These are phyloP conservation scores for Polylopha cassiicola DNA, from an alignment of 2,888 invertebrate species.

Conservation along the genomic window DNA sequence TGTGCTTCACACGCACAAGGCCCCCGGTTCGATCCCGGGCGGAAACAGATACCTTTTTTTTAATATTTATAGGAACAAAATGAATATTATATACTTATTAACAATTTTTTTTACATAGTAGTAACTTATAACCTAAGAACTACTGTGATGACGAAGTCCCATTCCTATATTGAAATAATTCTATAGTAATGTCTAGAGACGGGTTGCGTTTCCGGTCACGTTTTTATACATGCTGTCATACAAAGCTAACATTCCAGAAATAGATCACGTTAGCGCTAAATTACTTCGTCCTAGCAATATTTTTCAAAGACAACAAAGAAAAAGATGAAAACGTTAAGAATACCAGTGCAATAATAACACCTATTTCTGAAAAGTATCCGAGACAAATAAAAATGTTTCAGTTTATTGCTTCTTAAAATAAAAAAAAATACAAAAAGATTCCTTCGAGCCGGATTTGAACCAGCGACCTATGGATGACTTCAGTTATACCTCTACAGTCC, in stretches of 20 bases:
- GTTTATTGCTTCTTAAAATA: constrained; percentile 5
- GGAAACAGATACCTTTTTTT: constrained; percentile 65
- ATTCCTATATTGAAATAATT: too few relatives aligned
- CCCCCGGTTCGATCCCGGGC: constrained; percentile 84
- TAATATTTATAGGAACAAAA: constrained; percentile 21
- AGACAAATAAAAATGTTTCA: constrained; percentile 10
- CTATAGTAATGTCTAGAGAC: too few relatives aligned
- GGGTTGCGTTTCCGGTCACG: constrained; percentile 6
- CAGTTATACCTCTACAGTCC: constrained; percentile 65
- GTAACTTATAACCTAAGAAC: not conserved
- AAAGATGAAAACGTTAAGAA: too few relatives aligned
- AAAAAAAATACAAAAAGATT: constrained; percentile 27
- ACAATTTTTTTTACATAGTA: not conserved
- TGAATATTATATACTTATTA: not conserved
- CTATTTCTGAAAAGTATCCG: too few relatives aligned
- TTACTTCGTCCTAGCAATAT: too few relatives aligned
- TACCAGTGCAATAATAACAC: too few relatives aligned
- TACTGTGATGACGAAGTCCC: too few relatives aligned
- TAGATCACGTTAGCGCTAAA: too few relatives aligned
- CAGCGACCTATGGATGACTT: constrained; percentile 76
- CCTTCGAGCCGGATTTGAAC: constrained; percentile 79
- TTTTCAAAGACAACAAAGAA: not conserved
- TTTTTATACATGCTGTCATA: constrained; percentile 2
- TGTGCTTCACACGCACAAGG: constrained; percentile 88
- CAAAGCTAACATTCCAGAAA: too few relatives aligned